A percentile compares a stretch with the other conserved stretches of the same genome.
phyloP scores from a whole-genome alignment of 2,888 invertebrate genomes.

The Parochlus steinenii region DNA sequence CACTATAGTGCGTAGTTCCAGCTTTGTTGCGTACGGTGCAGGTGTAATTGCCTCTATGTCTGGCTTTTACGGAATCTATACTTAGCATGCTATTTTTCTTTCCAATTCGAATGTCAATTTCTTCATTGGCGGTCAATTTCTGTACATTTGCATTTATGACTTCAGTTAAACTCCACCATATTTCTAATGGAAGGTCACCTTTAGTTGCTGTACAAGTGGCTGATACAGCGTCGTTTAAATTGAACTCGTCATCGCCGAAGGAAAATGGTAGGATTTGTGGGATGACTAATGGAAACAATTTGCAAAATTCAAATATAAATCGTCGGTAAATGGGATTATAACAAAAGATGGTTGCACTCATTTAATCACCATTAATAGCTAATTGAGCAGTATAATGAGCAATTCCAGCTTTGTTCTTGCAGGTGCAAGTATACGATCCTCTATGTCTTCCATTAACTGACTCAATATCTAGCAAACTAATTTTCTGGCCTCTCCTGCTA shows the following conservation, averaged over 20 bases:
- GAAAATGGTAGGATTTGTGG: constrained; percentile 32
- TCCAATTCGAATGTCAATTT: constrained; percentile 27
- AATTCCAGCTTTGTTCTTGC: constrained; percentile 38
- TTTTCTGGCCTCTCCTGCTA: constrained; percentile 40
- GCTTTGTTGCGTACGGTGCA: constrained; percentile 43
- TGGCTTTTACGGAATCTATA: constrained; percentile 42
- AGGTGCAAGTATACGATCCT: constrained; percentile 42
- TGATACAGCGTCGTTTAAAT: constrained; percentile 43
- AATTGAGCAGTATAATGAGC: constrained; percentile 35
- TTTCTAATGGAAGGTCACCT: constrained; percentile 53
- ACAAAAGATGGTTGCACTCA: background rate
- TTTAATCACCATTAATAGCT: constrained; percentile 38
- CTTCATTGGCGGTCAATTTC: constrained; percentile 18
- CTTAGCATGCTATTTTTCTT: constrained; percentile 40
- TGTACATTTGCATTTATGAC: too few species aligned
- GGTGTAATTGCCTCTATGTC: constrained; percentile 44
- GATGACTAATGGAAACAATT: constrained; percentile 19
- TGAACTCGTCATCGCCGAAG: constrained; percentile 35
- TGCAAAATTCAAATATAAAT: constrained; percentile 1
- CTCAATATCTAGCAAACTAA: constrained; percentile 45
- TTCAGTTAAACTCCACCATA: constrained; percentile 56
- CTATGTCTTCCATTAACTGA: constrained; percentile 41
- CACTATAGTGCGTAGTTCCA: constrained; percentile 37
- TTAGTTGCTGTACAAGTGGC: constrained; percentile 43
- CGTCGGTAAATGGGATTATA: background rate